Evolutionary conservation across 2,888 invertebrate species (phyloP).

Genomic region (Lymantria dispar): DNA sequence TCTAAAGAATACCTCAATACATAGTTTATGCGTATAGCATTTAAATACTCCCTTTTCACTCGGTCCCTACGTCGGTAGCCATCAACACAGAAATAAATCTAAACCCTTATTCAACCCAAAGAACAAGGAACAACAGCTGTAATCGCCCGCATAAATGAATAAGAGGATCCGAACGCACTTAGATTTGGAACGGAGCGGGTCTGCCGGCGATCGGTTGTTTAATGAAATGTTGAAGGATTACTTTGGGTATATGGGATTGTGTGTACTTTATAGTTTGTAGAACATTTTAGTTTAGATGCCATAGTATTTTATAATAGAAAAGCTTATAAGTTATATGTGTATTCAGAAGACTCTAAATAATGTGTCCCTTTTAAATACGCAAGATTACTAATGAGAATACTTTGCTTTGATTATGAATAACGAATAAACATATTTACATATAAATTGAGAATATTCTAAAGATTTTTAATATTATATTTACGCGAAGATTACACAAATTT

Average conservation of each 20-base stretch:
- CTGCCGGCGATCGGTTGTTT: constrained; percentile 17
- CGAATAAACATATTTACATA: no score
- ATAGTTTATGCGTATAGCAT: background rate
- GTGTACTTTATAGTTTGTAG: background rate
- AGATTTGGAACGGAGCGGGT: constrained; percentile 20
- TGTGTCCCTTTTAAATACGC: no score
- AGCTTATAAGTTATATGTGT: no score
- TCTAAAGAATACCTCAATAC: no score
- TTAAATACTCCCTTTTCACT: background rate
- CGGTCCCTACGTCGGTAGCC: background rate
- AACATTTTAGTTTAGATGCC: background rate
- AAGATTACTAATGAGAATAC: no score
- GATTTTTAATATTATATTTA: no score
- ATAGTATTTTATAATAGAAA: no score
- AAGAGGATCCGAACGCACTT: constrained; percentile 22
- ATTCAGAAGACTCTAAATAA: no score
- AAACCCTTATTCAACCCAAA: constrained; percentile 19
- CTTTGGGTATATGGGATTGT: background rate
- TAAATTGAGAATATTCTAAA: no score
- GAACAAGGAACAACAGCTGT: constrained; percentile 35
- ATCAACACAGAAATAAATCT: constrained; percentile 27
- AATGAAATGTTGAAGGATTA: constrained; percentile 24
- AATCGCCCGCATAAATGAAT: constrained; percentile 38
- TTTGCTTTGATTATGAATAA: no score
- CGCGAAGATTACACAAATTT: no score